A percentile compares a stretch with the other conserved stretches of the same genome.
These are phyloP conservation scores for Salvelinus sp. DNA, from an alignment of 2,113 vertebrate species.

Conservation along the genomic window DNA sequence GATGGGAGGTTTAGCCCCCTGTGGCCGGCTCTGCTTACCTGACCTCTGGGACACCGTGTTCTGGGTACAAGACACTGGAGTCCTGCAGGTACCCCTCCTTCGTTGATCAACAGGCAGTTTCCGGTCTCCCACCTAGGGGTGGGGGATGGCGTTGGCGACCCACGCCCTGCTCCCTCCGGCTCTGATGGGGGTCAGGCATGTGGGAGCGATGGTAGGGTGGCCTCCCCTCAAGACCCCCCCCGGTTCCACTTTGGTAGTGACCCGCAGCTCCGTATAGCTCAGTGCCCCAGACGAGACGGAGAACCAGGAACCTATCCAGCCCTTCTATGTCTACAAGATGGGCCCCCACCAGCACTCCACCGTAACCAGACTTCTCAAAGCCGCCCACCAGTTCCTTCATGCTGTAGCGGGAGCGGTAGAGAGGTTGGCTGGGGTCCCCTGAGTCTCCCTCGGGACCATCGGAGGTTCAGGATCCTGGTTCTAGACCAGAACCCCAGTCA, in stretches of 20 bases:
- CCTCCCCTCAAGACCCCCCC: slow-evolving; percentile 38
- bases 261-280: slow-evolving; percentile 52
- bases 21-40: slow-evolving; percentile 45
- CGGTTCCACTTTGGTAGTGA: slow-evolving; percentile 50
- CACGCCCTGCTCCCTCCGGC: slow-evolving; percentile 21
- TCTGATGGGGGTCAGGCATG: slow-evolving; percentile 27
- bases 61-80: slow-evolving; percentile 49
- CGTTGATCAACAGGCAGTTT: slow-evolving; percentile 75
- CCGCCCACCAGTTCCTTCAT: slow-evolving; percentile 57
- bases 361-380: slow-evolving; percentile 60
- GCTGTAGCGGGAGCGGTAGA: slow-evolving; percentile 60
- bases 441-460: slow-evolving; percentile 45
- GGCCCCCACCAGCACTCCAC: slow-evolving; percentile 47
- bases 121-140: slow-evolving; percentile 52
- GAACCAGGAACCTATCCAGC: slow-evolving; percentile 58
- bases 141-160: slow-evolving; percentile 25
- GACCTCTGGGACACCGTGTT: slow-evolving; percentile 37
- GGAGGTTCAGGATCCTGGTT: slow-evolving; percentile 52
- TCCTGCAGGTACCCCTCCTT: slow-evolving; percentile 77
- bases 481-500: slow-evolving; percentile 60
- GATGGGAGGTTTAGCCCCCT: slow-evolving; percentile 35
- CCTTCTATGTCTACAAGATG: slow-evolving; percentile 58
- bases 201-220: slow-evolving; percentile 47
- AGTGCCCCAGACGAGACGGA: slow-evolving; percentile 49
- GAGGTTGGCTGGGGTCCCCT: slow-evolving; percentile 41